A percentile compares a stretch with the other conserved stretches of the same genome.
Conservation (phyloP, 2,797 vertebrate genomes). For the Anas acuta region DNA sequence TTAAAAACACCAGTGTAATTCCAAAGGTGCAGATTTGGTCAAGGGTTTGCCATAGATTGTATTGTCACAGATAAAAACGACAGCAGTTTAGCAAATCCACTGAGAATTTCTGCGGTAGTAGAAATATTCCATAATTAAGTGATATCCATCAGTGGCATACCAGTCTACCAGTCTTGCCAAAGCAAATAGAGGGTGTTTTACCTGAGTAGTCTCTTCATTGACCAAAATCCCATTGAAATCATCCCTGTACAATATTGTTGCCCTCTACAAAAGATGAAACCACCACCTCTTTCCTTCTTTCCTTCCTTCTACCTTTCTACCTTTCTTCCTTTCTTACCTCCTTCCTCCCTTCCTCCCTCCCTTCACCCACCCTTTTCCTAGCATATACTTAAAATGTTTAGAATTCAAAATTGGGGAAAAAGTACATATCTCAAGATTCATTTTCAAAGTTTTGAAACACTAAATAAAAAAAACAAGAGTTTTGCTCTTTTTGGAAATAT, state of each 20-base stretch:
- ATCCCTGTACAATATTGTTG: not conserved
- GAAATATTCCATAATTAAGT: not conserved
- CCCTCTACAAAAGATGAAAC: not conserved
- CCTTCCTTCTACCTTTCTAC: no score
- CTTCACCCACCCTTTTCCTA: not conserved
- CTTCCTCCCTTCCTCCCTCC: no score
- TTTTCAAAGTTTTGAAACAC: not conserved
- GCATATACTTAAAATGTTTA: not conserved
- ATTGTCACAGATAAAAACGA: not conserved
- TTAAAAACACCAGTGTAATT: not conserved
- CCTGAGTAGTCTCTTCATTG: not conserved
- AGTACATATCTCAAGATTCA: not conserved
- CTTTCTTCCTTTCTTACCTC: no score
- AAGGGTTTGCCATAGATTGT: not conserved
- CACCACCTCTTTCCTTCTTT: not conserved
- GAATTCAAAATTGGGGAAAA: not conserved
- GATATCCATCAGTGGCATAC: not conserved
- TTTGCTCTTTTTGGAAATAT: not conserved
- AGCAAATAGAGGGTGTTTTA: not conserved
- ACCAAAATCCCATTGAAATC: not conserved
- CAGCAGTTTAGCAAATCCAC: not conserved
- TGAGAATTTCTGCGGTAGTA: not conserved
- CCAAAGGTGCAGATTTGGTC: not conserved
- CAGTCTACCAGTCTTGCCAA: not conserved
- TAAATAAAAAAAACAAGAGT: not conserved